Base-by-base conservation (phyloP, 2,797 vertebrate species). In the Channallabes apus region DNA sequence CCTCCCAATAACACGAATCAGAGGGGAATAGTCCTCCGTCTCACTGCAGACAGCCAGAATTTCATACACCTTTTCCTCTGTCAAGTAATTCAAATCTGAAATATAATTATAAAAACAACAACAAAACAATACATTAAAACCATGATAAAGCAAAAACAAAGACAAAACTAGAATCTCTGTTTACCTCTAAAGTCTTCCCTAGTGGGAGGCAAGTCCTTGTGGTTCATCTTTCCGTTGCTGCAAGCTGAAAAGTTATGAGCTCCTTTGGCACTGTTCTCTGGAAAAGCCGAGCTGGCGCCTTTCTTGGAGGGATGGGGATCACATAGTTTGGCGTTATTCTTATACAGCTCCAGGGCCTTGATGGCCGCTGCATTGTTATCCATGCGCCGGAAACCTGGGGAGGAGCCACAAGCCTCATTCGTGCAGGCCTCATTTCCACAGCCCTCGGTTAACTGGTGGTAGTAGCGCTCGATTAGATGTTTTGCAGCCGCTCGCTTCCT, bases 391-490 rank as follows among this genome's bases (percentile, higher is more conserved):
- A 98, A 99, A 93, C 95, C 95, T 89, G 94, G 93, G 92, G 96
- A 97, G 89, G 98, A 99, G 93, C 98, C 98, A 92, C 98, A 99
- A 93, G 97, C 97, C 94, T 97, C 97, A 95, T 99, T 99, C 91
- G 97, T 96, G 96, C 98, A 99, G 96, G 96, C 96, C 94, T 97
- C 97, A 97, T 99, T 99, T 96, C 98, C 98, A 96, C 98, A 99
- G 96, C 98, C 98, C 91, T 99, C 97, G 15, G 98, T 99, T 96
- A 99, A 96, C 97, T 99, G 98, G 93, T 96, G 97, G 96, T 99
- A 99, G 96, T 99, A 99, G 96, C 98, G 98, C 96, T 99, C 98
- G 94, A 99, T 99, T 95, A 99, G 96, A 96, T 99, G 97, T 96
- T 99, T 99, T 94, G 98, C 98, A 95, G 98, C 97, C 92, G 97